Evolutionary conservation across 2,797 vertebrate genomes (phyloP).

Genomic region (Characodon lateralis): DNA sequence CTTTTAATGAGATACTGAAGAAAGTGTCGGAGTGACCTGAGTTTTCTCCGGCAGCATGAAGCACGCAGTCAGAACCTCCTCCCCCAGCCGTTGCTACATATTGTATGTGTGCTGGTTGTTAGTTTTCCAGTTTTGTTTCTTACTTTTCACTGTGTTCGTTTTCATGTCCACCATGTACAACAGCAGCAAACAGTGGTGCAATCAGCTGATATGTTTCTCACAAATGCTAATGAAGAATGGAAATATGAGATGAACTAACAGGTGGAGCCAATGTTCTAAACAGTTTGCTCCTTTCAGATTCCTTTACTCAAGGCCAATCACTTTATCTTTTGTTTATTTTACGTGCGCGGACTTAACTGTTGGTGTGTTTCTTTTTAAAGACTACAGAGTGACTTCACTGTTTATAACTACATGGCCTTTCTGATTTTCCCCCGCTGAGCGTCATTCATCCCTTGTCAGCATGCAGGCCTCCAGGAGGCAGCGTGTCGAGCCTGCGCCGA

Average conservation of each 20-base stretch:
- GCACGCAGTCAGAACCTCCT: background rate
- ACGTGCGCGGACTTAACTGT: background rate
- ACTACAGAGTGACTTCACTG: slow-evolving; percentile 16
- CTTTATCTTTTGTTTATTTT: slow-evolving; percentile 20
- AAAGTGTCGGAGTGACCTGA: background rate
- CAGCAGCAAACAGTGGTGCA: background rate
- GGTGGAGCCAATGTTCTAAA: background rate
- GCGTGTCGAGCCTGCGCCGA: slow-evolving; percentile 28
- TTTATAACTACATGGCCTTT: slow-evolving; percentile 34
- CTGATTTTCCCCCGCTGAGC: slow-evolving; percentile 19
- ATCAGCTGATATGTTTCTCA: background rate
- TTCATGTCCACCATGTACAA: background rate
- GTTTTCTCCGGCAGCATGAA: background rate
- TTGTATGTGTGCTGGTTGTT: background rate
- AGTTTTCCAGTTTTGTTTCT: background rate
- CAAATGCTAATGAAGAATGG: background rate
- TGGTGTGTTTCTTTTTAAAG: slow-evolving; percentile 18
- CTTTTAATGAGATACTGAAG: background rate
- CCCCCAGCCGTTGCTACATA: background rate
- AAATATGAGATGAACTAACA: background rate
- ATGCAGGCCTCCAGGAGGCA: slow-evolving; percentile 28
- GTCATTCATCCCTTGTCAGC: slow-evolving; percentile 52
- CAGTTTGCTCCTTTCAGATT: background rate
- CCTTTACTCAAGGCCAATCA: background rate
- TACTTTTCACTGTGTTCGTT: no score